A percentile compares a stretch with the other conserved stretches of the same genome.
Conservation (phyloP, 2,888 invertebrate species). For the Cosmorhoe ocellata region DNA sequence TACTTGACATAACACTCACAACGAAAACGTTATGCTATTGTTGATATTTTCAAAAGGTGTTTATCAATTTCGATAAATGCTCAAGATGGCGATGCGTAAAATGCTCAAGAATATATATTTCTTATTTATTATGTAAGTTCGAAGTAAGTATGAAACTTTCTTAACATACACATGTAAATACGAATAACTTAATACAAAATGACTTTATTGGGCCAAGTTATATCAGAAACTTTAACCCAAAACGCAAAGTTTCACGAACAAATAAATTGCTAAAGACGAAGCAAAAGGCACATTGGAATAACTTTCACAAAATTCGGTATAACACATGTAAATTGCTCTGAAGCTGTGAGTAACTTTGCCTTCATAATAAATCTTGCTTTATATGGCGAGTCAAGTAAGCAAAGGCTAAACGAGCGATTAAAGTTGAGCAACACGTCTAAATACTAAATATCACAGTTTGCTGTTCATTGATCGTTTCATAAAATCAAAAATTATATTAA, state of each 20-base stretch:
- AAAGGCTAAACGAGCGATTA: not conserved
- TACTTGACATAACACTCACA: too few relatives aligned
- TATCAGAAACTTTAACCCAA: slow-evolving; percentile 26
- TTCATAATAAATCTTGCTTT: slow-evolving; percentile 47
- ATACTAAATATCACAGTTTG: too few relatives aligned
- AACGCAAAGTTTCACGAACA: slow-evolving; percentile 29
- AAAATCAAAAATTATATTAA: too few relatives aligned
- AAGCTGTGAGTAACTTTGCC: slow-evolving; percentile 44
- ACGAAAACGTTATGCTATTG: too few relatives aligned
- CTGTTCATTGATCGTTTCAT: too few relatives aligned
- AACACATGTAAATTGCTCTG: slow-evolving; percentile 45
- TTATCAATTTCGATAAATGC: too few relatives aligned
- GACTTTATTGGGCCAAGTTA: slow-evolving; percentile 21
- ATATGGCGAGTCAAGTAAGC: slow-evolving; percentile 24
- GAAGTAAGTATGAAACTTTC: too few relatives aligned
- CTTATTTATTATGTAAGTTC: too few relatives aligned
- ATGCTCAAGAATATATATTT: too few relatives aligned
- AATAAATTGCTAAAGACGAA: slow-evolving; percentile 36
- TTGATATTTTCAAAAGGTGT: too few relatives aligned
- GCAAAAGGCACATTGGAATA: slow-evolving; percentile 30
- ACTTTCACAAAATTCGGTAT: slow-evolving; percentile 39
- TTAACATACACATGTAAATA: too few relatives aligned
- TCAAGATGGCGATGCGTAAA: too few relatives aligned
- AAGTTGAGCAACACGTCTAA: slow-evolving; percentile 3
- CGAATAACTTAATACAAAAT: slow-evolving; percentile 15